Base-by-base conservation (phyloP, 1,140 invertebrate species). In the Drosophila lacteicornis region DNA sequence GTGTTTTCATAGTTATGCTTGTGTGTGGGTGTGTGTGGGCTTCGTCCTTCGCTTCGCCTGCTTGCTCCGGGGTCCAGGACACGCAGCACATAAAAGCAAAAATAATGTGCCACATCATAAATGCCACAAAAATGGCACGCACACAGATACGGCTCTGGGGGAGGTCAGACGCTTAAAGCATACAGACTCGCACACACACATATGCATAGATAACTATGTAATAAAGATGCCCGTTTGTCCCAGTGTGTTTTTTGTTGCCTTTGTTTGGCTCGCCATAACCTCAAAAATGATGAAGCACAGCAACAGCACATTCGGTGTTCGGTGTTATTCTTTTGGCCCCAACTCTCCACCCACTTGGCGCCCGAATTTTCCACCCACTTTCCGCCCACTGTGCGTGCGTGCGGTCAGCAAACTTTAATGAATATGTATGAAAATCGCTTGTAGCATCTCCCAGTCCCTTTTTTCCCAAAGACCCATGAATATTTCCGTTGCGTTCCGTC, bases 371-470 rank as follows among this genome's bases (percentile, higher is more conserved):
- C 38, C 67, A 19, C 38, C 17, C 43, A 33, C 8, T 46, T 40
- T 33, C 27, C 11, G 11, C 43, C 40, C 30, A 46, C 51, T 73
- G 80, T 83, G 69, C 63, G 73, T 88, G 75, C 80, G 80, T 88
- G 85, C 85, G 85, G 85, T 88, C 81, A 90, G 85, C 75, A 90
- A 88, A 90, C 85, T 85, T 90, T 90, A 90, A 90, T 90, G 85
- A 90, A 90, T 90, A 90, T 90, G 85, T 90, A 90, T 90, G 85
- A 90, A 90, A 76, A 82, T 76, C 78, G 81, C 67, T 88, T 82
- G 85, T 90, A 79, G 76, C 80, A 80, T 43, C 62, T 42, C 17
- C 47, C 33, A 36, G 9, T 38, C 12, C 61, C 27, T 49, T 38
- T 43, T 43, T 59, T 40, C 13, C 27, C 38, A 51, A 15, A 47